These are phyloP conservation scores for Chroicocephalus ridibundus DNA, from an alignment of 2,113 vertebrate species.

Conservation along the genomic window DNA sequence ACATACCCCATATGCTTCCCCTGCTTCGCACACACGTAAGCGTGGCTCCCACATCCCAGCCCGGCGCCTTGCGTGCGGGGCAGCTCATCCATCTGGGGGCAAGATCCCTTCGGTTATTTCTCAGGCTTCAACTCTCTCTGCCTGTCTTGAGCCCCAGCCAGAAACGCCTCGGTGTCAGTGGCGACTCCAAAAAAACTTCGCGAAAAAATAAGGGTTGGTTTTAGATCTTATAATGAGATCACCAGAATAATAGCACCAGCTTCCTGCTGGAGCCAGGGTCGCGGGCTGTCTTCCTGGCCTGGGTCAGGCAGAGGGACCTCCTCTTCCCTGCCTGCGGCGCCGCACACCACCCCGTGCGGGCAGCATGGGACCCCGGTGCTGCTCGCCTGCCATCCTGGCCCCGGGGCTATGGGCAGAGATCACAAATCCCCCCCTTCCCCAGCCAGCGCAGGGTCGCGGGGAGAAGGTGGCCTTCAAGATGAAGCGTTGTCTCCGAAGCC, in stretches of 20 bases:
- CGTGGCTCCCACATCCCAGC: conserved; percentile 58
- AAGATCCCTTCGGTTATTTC: conserved; percentile 45
- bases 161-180: conserved; percentile 31
- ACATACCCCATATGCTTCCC: conserved; percentile 68
- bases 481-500: not conserved
- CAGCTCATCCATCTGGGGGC: conserved; percentile 66
- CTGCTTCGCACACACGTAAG: conserved; percentile 54
- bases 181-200: not conserved
- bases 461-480: not conserved
- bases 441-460: not conserved
- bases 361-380: not conserved
- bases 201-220: not conserved
- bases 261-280: conserved; percentile 63
- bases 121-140: conserved; percentile 31
- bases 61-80: conserved; percentile 48
- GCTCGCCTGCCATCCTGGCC: accelerated
- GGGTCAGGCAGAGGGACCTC: conserved; percentile 23
- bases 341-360: not conserved
- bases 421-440: not conserved
- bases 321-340: not conserved
- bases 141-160: conserved; percentile 48
- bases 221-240: conserved; percentile 62
- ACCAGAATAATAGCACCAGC: conserved; percentile 64
- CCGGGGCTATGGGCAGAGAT: not conserved
- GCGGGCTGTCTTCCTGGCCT: conserved; percentile 31